Conservation (phyloP, 2,113 vertebrate species). For the Gracilinanus agilis region DNA sequence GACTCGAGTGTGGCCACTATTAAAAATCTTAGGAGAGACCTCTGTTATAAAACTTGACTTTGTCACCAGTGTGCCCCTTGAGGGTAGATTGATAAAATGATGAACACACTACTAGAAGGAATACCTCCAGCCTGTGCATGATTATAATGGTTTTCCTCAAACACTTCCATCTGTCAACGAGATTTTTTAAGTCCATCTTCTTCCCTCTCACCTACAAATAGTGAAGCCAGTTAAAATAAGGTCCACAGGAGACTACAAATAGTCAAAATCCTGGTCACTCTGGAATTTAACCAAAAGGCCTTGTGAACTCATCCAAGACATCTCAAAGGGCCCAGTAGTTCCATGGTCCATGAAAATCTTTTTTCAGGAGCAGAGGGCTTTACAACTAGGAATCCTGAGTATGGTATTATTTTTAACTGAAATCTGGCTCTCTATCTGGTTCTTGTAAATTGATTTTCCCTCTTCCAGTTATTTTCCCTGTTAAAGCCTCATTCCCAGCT, state of each 20-base stretch:
- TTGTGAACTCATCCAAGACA: not conserved
- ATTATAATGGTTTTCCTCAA: not conserved
- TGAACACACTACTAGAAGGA: not conserved
- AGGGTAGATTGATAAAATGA: not conserved
- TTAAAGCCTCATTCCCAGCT: slow-evolving; percentile 66
- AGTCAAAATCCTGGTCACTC: not conserved
- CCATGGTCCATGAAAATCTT: not conserved
- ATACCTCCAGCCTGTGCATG: not conserved
- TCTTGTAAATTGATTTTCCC: slow-evolving; percentile 65
- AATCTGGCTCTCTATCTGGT: slow-evolving; percentile 14
- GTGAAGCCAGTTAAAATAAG: not conserved
- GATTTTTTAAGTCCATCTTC: not conserved
- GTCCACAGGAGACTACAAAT: not conserved
- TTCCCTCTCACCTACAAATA: not conserved
- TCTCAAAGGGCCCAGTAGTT: not conserved
- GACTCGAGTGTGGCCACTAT: not conserved
- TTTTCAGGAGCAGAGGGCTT: not conserved
- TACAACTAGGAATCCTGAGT: not conserved
- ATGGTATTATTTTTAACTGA: slow-evolving; percentile 3
- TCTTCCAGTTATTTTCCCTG: slow-evolving; percentile 54
- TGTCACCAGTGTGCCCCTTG: not conserved
- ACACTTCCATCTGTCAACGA: not conserved
- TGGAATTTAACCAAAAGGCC: not conserved
- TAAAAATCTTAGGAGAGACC: not conserved
- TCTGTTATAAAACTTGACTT: not conserved